phyloP scores from a whole-genome alignment of 2,113 vertebrate genomes.

The Chaetura pelagica region DNA sequence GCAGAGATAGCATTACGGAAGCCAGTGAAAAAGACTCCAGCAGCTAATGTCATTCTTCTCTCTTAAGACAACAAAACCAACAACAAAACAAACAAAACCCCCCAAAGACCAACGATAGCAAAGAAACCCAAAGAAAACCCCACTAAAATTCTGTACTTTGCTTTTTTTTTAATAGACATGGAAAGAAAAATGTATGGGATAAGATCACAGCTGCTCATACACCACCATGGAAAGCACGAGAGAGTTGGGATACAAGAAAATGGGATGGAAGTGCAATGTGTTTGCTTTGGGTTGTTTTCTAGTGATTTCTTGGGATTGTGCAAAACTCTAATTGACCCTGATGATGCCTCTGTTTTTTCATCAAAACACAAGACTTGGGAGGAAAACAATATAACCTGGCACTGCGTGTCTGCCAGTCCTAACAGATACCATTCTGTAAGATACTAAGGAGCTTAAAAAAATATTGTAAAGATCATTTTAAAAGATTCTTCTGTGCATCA shows the following conservation, averaged over 20 bases:
- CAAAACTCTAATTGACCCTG: neutral
- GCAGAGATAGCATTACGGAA: neutral
- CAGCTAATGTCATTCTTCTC: neutral
- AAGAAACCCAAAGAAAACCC: too few species aligned
- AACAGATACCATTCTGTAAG: neutral
- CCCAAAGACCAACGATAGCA: neutral
- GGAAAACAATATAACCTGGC: neutral
- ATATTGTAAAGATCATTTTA: neutral
- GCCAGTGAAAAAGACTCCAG: neutral
- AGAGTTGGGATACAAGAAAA: neutral
- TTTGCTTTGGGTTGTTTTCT: neutral
- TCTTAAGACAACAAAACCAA: neutral
- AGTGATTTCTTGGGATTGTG: neutral
- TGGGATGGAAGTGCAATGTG: neutral
- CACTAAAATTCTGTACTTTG: neutral
- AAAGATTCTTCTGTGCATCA: neutral
- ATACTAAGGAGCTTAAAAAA: neutral
- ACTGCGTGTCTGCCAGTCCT: neutral
- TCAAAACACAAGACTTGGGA: neutral
- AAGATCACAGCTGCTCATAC: neutral
- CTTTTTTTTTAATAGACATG: neutral
- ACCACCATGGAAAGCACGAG: neutral
- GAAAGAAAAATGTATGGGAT: neutral
- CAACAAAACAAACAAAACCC: too few species aligned
- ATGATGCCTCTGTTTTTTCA: neutral